phyloP scores from a whole-genome alignment of 2,888 invertebrate genomes.

The Drosophila acutilabella region DNA sequence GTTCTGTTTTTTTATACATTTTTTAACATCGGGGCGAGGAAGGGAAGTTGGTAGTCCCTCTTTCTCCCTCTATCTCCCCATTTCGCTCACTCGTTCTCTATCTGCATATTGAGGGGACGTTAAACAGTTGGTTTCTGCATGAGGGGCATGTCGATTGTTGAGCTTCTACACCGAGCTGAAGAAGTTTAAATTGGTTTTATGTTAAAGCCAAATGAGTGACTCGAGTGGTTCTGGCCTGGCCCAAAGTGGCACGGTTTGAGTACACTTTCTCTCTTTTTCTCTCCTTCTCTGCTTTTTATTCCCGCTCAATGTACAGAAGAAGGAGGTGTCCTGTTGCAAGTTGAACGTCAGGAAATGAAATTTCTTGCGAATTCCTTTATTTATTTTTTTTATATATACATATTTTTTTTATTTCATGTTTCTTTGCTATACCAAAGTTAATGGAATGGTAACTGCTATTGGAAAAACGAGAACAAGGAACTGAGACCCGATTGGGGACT shows the following conservation, averaged over 20 bases:
- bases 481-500: conserved; percentile 23
- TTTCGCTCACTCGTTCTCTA: conserved; percentile 58
- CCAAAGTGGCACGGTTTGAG: conserved; percentile 38
- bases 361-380: conserved; percentile 71
- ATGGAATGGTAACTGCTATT: conserved; percentile 59
- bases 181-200: conserved; percentile 80
- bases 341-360: conserved; percentile 75
- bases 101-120: conserved; percentile 69
- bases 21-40: neutral
- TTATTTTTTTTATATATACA: neutral
- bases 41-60: conserved; percentile 56
- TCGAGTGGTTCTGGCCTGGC: conserved; percentile 38
- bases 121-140: conserved; percentile 46
- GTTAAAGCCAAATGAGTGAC: conserved; percentile 80
- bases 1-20: conserved; percentile 29
- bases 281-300: neutral
- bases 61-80: conserved; percentile 54
- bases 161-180: conserved; percentile 41
- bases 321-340: conserved; percentile 50
- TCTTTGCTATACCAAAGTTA: conserved; percentile 47
- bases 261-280: conserved; percentile 7
- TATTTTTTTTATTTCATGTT: conserved; percentile 52
- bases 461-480: conserved; percentile 22
- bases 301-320: neutral
- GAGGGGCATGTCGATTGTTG: conserved; percentile 50